Percentiles rank a stretch among this genome's conserved stretches.
These are phyloP conservation scores for Bombus waltoni DNA, from an alignment of 1,140 invertebrate species.

Conservation along the genomic window DNA sequence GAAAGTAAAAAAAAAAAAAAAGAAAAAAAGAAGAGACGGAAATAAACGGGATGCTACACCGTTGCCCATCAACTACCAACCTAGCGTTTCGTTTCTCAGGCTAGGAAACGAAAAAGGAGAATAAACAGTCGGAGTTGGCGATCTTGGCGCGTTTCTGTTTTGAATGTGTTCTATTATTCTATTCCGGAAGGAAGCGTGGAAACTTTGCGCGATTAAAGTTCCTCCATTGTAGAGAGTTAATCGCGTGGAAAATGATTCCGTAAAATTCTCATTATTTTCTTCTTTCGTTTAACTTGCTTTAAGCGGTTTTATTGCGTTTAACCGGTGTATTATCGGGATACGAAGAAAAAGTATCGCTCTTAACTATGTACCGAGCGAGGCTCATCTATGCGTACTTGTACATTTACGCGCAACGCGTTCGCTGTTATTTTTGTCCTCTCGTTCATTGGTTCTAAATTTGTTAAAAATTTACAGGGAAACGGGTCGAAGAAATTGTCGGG, in stretches of 20 bases:
- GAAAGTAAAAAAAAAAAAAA: not conserved
- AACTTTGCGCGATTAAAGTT: constrained; percentile 9
- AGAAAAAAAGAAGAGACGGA: not conserved
- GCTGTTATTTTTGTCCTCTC: too few relatives aligned
- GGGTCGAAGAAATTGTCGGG: not conserved
- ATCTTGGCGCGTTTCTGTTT: not conserved
- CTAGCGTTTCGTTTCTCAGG: not conserved
- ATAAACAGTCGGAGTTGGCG: constrained; percentile 22
- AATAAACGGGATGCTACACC: constrained; percentile 1
- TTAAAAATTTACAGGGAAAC: not conserved
- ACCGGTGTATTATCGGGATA: not conserved
- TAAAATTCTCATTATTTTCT: constrained; percentile 12
- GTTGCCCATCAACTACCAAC: constrained; percentile 3
- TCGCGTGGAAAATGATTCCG: constrained; percentile 26
- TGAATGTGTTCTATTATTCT: constrained; percentile 3
- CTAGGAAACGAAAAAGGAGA: not conserved
- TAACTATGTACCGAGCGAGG: not conserved
- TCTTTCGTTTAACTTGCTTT: not conserved
- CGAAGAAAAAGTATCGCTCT: not conserved
- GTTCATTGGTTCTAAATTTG: not conserved
- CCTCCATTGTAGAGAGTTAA: not conserved
- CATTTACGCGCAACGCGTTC: too few relatives aligned
- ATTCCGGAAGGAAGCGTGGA: too few relatives aligned
- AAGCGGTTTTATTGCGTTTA: not conserved
- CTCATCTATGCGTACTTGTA: too few relatives aligned